phyloP scores from a whole-genome alignment of 2,797 vertebrate genomes.

The Mormyrus hasselquistii region DNA sequence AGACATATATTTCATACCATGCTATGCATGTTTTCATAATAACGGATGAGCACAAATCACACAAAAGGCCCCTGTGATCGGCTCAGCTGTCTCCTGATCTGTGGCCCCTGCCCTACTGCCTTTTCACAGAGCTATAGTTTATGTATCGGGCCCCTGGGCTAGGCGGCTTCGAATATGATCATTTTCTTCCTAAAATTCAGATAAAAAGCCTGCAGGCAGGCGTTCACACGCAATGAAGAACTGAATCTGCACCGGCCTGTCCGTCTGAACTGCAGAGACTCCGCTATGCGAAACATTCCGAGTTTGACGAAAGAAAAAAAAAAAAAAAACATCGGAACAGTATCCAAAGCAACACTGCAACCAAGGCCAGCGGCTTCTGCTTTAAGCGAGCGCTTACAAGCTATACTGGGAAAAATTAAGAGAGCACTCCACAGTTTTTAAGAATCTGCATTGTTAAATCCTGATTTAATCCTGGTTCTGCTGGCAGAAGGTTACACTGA shows the following conservation, averaged over 20 bases:
- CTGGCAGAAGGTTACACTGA: neutral
- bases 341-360: neutral
- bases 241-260: slow-evolving; percentile 11
- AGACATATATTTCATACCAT: neutral
- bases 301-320: neutral
- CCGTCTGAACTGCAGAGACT: neutral
- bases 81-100: neutral
- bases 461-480: neutral
- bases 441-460: neutral
- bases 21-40: slow-evolving; percentile 10
- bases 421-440: neutral
- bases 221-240: neutral
- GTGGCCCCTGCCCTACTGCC: neutral
- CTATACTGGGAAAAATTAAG: neutral
- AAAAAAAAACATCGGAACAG: neutral
- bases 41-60: neutral
- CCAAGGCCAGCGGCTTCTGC: neutral
- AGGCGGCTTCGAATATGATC: neutral
- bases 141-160: neutral
- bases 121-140: neutral
- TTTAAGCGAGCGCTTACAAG: neutral
- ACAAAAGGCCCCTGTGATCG: neutral
- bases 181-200: neutral
- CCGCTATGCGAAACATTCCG: neutral
- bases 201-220: neutral